phyloP scores from a whole-genome alignment of 2,888 invertebrate species.

The Archips crataeganus region DNA sequence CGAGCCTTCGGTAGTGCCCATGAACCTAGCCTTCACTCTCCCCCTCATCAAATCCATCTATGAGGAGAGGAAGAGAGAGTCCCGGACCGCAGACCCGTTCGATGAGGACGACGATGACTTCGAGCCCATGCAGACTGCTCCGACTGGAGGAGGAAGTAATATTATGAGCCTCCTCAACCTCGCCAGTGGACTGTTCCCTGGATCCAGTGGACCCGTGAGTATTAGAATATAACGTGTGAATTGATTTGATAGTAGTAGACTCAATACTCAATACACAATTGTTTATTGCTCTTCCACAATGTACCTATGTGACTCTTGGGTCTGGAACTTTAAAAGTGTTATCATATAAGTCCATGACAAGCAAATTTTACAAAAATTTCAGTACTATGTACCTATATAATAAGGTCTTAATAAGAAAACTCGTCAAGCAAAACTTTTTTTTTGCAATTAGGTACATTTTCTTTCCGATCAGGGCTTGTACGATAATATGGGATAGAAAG shows the following conservation, averaged over 20 bases:
- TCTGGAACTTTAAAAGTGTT: too few relatives aligned
- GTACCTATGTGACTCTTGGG: too few relatives aligned
- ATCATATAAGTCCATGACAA: background rate
- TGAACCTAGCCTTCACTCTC: constrained; percentile 29
- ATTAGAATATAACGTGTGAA: background rate
- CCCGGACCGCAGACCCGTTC: constrained; percentile 19
- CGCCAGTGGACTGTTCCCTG: constrained; percentile 65
- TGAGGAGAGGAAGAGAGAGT: constrained; percentile 31
- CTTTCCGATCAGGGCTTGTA: too few relatives aligned
- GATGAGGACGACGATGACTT: constrained; percentile 63
- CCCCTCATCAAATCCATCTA: constrained; percentile 23
- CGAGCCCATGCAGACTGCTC: constrained; percentile 49
- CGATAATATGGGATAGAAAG: too few relatives aligned
- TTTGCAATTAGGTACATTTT: too few relatives aligned
- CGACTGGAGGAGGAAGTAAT: constrained; percentile 66
- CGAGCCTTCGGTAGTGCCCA: constrained; percentile 9
- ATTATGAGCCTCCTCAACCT: constrained; percentile 70
- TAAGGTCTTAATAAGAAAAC: too few relatives aligned
- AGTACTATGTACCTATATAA: too few relatives aligned
- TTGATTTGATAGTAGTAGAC: background rate
- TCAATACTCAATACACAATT: too few relatives aligned
- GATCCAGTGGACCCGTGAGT: constrained; percentile 66
- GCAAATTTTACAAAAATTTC: too few relatives aligned
- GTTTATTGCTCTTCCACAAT: too few relatives aligned
- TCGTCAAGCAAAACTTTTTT: too few relatives aligned